These are phyloP conservation scores for Pararge aegeria DNA, from an alignment of 1,140 invertebrate genomes.

Conservation along the genomic window DNA sequence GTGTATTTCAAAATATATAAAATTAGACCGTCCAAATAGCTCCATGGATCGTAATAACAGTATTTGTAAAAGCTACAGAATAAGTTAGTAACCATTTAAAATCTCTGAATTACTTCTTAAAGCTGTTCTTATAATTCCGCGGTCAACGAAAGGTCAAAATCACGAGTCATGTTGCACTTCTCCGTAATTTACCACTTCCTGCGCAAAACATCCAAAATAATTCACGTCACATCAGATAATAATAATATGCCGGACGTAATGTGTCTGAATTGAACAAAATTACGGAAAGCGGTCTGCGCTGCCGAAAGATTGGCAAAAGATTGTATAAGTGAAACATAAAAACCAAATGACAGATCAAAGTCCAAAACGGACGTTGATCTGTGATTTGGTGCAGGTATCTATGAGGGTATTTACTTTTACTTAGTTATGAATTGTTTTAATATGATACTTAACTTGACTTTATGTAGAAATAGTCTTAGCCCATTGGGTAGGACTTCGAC, in stretches of 20 bases:
- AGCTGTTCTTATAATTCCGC: not conserved
- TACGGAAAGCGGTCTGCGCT: constrained; percentile 28
- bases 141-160: not conserved
- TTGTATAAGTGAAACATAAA: constrained; percentile 8
- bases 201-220: constrained; percentile 20
- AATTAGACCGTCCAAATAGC: too few relatives aligned
- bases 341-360: not conserved
- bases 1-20: too few relatives aligned
- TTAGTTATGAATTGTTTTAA: too few relatives aligned
- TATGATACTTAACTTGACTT: too few relatives aligned
- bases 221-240: constrained; percentile 18
- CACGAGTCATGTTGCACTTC: constrained; percentile 13
- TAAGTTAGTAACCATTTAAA: not conserved
- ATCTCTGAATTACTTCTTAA: not conserved
- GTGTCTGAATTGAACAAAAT: constrained; percentile 49
- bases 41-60: not conserved
- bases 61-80: not conserved
- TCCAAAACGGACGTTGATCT: too few relatives aligned
- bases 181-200: constrained; percentile 21
- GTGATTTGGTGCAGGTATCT: too few relatives aligned
- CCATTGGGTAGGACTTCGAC: too few relatives aligned
- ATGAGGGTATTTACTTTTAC: too few relatives aligned
- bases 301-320: constrained; percentile 37
- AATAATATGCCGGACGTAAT: constrained; percentile 35
- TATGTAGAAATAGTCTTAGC: too few relatives aligned